Evolutionary conservation across 30 jellyfish, hydroid and myxozoan species (phyloP), one percentile per base, ranked within the genome.

Genomic region (Hydractinia echinata): DNA sequence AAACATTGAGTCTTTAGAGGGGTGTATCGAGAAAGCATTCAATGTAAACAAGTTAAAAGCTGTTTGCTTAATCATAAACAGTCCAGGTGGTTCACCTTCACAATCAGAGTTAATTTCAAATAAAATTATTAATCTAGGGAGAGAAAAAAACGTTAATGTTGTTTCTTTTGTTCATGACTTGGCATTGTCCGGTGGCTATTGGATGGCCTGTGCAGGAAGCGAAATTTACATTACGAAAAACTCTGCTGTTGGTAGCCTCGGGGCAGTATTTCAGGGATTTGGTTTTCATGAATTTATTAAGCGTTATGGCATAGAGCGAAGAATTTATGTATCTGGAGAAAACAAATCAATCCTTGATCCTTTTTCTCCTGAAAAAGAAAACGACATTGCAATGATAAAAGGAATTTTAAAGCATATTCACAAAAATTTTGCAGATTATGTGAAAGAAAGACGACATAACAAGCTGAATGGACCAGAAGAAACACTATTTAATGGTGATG

Each of bases 181-280:
- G 6, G 95, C 94, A 5, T 89, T 70, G 9, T 90, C 97, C 14
- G 97, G 97, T 54, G 97, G 97, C 5, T 90, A 90, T 52, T 90
- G 97, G 97, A 86, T 90, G 10, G 89, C 97, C 15, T 72, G 86
- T 66, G 94, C 95, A 13, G 97, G 97, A 18, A 87, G 85, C 67
- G 97, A 90, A 79, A 90, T 90, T 39, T 85, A 73, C 73, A 87
- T 93, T 7, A 89, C 90, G 54, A 76, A 82, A 4, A 85, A 82
- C 67, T 81, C 97, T n/a, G 79, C 85, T 68, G 80, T 90, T 81
- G 97, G 95, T 11, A 81, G 91, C 8, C 82, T 90, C 73, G 97
- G 97, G 14, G 97, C 81, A 0, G 13, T 90, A 6, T 66, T 73
- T 61, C 61, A 73, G 73, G n/a, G 18, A 52, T 84, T 90, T 81